Evolutionary conservation across 2,113 vertebrate genomes (phyloP).

Genomic region (human): GRCh38 chr11:66758501-66759000

Average conservation of each 20-base stretch:
- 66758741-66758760: conserved; percentile 21
- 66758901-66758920: conserved; percentile 31
- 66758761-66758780: background rate
- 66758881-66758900: background rate
- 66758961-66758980: conserved; percentile 23
- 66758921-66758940: background rate
- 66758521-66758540: no score
- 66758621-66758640: conserved; percentile 25
- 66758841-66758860: background rate
- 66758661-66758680: background rate
- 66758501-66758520: no score
- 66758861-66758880: background rate
- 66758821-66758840: background rate
- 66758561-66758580: no score
- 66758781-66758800: background rate
- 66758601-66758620: background rate
- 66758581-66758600: no score
- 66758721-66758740: background rate
- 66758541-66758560: no score
- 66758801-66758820: background rate
- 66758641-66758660: conserved; percentile 6
- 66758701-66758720: background rate
- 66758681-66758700: background rate
- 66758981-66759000: conserved; percentile 28
- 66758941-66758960: background rate